Evolutionary conservation across 2,888 invertebrate species (phyloP).

Genomic region (Erynnis tages): DNA sequence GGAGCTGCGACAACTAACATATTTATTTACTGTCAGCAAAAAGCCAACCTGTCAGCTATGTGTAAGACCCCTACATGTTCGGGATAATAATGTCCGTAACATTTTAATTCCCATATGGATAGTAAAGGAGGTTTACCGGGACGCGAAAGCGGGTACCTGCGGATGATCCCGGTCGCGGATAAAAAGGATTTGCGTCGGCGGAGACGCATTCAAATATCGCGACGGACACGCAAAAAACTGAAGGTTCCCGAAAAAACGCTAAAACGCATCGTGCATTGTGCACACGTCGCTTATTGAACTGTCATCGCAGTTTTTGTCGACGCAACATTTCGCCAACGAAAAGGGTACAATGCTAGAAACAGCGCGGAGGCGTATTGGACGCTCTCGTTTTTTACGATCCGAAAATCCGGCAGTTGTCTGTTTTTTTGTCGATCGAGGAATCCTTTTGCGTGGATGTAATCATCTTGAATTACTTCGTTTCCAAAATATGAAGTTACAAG

Average conservation of each 20-base stretch:
- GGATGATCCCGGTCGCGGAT: constrained; percentile 41
- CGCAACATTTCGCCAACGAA: constrained; percentile 35
- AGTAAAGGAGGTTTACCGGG: constrained; percentile 1
- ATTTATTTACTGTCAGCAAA: too few relatives aligned
- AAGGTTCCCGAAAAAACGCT: constrained; percentile 30
- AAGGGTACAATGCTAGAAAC: constrained; percentile 53
- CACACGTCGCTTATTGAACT: constrained; percentile 53
- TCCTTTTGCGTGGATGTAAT: constrained; percentile 37
- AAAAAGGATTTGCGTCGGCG: constrained; percentile 43
- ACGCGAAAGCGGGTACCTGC: constrained; percentile 40
- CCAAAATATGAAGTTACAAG: constrained; percentile 11
- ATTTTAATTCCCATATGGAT: not conserved
- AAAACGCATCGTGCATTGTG: constrained; percentile 37
- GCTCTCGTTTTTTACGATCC: constrained; percentile 39
- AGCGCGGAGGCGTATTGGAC: constrained; percentile 34
- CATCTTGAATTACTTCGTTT: constrained; percentile 39
- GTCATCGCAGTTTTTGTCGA: constrained; percentile 49
- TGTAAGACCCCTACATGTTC: not conserved
- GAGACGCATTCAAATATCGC: constrained; percentile 43
- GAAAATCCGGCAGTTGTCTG: constrained; percentile 49
- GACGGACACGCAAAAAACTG: constrained; percentile 36
- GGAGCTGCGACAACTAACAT: too few relatives aligned
- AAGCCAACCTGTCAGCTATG: not conserved
- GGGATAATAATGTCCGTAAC: not conserved
- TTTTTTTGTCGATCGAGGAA: constrained; percentile 46